Evolutionary conservation across 2,113 vertebrate genomes (phyloP), one percentile per base, ranked within the genome.

Genomic region (Merops nubicus): DNA sequence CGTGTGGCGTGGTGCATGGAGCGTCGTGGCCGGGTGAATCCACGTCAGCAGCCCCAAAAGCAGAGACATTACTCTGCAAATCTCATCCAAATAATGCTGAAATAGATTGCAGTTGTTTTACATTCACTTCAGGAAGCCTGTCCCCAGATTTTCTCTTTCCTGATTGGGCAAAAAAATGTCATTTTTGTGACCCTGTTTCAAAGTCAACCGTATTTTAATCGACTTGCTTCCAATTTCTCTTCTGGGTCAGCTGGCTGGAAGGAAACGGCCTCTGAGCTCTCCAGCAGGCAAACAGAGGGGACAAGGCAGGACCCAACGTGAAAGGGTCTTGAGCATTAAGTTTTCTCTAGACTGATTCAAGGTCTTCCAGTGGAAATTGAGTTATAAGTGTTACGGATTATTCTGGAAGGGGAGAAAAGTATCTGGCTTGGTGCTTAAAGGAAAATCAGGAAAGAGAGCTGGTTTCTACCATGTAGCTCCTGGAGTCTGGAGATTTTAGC

Each of bases 111-210:
- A 70, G 45, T 84, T 42, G 40, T 42, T 96, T 38, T 81, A 60
- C 79, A 84, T 85, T 81, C 86, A 15, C 72, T 92, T 81, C 91
- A 93, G 79, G 68, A 81, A 90, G 38, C 59, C 36, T 92, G 50
- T 87, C 43, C 28, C 33, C 38, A 57, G 12, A 51, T 67, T 80
- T 28, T 15, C 28, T 26, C 15, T 29, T 28, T 40, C 15, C 22
- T 73, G 21, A 51, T 11, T 28, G 56, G 70, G n/a, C 36, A 69
- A 48, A 69, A 48, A 79, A 91, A 26, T 57, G 79, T 45, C 6
- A 4, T 77, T 86, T 92, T 59, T 81, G 54, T 70, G 56, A 43
- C 73, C 91, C 28, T 21, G 8, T 89, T 93, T 67, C 1, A 3
- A 69, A 87, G 43, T 54, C 85, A 84, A 87, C 38, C 26, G 14